Percentiles rank a stretch among this genome's conserved stretches.
phyloP scores from a whole-genome alignment of 2,113 vertebrate species.

The Tachycineta bicolor region DNA sequence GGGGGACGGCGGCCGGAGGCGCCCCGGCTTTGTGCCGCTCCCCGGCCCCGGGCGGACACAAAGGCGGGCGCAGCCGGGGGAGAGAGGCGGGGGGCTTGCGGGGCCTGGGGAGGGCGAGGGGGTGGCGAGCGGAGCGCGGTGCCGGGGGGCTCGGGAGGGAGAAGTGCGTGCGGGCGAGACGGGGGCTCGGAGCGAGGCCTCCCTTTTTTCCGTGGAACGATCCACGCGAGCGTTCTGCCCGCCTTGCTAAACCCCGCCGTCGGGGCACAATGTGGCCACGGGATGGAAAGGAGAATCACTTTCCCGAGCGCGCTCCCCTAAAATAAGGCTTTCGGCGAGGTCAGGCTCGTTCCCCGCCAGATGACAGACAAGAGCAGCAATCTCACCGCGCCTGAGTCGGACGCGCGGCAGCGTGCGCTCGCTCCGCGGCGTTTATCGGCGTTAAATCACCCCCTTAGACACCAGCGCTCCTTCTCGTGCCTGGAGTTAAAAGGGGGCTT shows the following conservation, averaged over 20 bases:
- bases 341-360: constrained; percentile 16
- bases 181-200: neutral
- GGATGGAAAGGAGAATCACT: neutral
- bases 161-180: neutral
- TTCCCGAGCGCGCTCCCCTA: neutral
- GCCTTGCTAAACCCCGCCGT: neutral
- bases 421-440: neutral
- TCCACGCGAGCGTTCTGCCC: neutral
- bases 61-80: neutral
- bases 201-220: neutral
- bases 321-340: neutral
- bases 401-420: neutral
- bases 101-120: neutral
- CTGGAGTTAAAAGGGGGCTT: neutral
- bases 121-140: neutral
- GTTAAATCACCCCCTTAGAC: neutral
- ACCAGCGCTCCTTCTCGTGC: neutral
- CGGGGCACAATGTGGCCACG: neutral
- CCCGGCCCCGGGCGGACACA: neutral
- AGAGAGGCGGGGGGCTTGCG: neutral
- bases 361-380: constrained; percentile 46
- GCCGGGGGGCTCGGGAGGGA: neutral
- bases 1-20: neutral
- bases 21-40: neutral
- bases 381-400: neutral